Percentiles rank a stretch among this genome's conserved stretches.
phyloP scores from a whole-genome alignment of 2,888 invertebrate genomes.

The Sycophila texana region DNA sequence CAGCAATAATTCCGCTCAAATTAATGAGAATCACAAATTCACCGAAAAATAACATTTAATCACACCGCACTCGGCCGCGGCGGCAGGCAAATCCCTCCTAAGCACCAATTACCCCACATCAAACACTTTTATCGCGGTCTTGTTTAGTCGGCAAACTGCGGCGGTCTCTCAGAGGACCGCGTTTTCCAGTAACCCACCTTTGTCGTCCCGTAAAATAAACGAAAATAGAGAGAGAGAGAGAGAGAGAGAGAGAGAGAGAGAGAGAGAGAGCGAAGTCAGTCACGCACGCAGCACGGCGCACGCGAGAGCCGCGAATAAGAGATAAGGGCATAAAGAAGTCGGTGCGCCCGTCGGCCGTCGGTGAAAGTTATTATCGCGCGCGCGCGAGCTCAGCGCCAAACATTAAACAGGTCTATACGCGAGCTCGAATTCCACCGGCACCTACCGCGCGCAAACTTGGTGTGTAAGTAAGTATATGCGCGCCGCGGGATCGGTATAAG shows the following conservation, averaged over 20 bases:
- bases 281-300: too few relatives aligned
- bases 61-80: not conserved
- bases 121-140: not conserved
- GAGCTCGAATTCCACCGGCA: slow-evolving; percentile 14
- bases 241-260: too few relatives aligned
- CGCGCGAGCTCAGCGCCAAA: not conserved
- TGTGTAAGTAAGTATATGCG: not conserved
- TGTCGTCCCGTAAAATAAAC: not conserved
- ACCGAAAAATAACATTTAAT: not conserved
- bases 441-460: not conserved
- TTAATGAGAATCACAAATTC: too few relatives aligned
- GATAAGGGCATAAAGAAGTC: slow-evolving; percentile 27
- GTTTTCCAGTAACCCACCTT: not conserved
- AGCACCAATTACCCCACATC: not conserved
- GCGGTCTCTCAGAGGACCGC: not conserved
- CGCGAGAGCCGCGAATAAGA: not conserved
- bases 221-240: too few relatives aligned
- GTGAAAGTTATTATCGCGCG: slow-evolving; percentile 14
- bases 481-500: not conserved
- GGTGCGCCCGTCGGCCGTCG: not conserved
- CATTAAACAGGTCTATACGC: slow-evolving; percentile 18
- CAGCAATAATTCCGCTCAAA: too few relatives aligned
- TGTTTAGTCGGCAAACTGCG: slow-evolving; percentile 7
- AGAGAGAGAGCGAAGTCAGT: too few relatives aligned
- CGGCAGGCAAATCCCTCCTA: not conserved